Percentiles rank a stretch among this genome's conserved stretches.
phyloP scores from a whole-genome alignment of 2,888 invertebrate genomes.

The Bombylius major region DNA sequence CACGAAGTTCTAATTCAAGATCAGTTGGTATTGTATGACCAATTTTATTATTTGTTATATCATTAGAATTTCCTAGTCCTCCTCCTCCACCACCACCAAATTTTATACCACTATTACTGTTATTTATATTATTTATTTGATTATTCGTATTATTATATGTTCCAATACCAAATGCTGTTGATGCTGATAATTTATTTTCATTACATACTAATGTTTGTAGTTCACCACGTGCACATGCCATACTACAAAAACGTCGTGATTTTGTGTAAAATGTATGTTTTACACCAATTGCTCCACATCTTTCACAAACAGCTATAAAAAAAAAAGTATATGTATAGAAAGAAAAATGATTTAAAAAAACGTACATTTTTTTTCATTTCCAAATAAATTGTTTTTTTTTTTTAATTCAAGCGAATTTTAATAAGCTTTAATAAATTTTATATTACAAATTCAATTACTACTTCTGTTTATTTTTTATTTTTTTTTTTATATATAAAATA shows the following conservation, averaged over 20 bases:
- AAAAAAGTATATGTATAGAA: slow-evolving; percentile 11
- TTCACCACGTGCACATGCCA: slow-evolving; percentile 58
- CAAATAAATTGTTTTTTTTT: neutral
- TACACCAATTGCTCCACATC: slow-evolving; percentile 73
- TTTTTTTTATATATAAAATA: no score
- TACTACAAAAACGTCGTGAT: slow-evolving; percentile 68
- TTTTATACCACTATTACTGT: slow-evolving; percentile 1
- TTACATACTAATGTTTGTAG: slow-evolving; percentile 32
- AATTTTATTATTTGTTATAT: neutral
- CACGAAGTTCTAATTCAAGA: slow-evolving; percentile 32
- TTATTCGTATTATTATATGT: neutral
- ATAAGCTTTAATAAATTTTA: no score
- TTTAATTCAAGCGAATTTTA: no score
- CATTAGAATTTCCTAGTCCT: neutral
- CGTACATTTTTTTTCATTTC: no score
- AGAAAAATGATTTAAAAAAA: neutral
- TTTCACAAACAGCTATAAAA: slow-evolving; percentile 63
- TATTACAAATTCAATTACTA: no score
- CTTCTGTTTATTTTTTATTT: no score
- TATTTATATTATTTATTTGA: slow-evolving; percentile 7
- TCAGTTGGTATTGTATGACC: slow-evolving; percentile 19
- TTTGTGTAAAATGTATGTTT: slow-evolving; percentile 78
- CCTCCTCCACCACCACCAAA: no score
- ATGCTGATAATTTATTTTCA: slow-evolving; percentile 19
- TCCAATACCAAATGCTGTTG: slow-evolving; percentile 8